Evolutionary conservation across 2,888 invertebrate genomes (phyloP).

Genomic region (Stenodema calcarata): DNA sequence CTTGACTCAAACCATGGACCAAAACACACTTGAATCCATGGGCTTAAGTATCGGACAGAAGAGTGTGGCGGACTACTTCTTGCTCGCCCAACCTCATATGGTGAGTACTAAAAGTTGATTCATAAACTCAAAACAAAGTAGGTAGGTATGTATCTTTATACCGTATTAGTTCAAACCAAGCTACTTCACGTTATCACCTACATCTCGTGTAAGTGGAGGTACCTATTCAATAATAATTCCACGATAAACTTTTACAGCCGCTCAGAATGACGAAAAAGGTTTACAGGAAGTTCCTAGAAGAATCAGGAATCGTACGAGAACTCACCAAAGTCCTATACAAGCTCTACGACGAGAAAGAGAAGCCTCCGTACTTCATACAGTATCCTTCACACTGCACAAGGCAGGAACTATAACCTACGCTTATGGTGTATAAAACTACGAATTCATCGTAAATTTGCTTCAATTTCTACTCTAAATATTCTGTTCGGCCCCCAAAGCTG

Average conservation of each 20-base stretch:
- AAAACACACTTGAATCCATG: background rate
- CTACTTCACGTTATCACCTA: too few species aligned
- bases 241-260: conserved; percentile 30
- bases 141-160: too few species aligned
- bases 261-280: conserved; percentile 38
- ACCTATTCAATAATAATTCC: background rate
- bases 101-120: background rate
- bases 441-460: too few species aligned
- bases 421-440: too few species aligned
- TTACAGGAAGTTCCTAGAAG: conserved; percentile 50
- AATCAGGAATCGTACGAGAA: conserved; percentile 44
- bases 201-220: too few species aligned
- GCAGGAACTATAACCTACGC: too few species aligned
- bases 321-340: conserved; percentile 45
- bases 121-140: too few species aligned
- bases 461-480: too few species aligned
- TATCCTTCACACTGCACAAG: conserved; percentile 45
- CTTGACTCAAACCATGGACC: background rate
- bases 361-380: conserved; percentile 48
- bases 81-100: background rate
- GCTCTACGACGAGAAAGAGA: conserved; percentile 46
- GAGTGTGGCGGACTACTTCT: background rate
- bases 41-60: background rate
- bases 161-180: too few species aligned
- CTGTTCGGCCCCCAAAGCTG: too few species aligned